Evolutionary conservation across 2,888 invertebrate species (phyloP), one percentile per base, ranked within the genome.

Genomic region (Erpobdella octoculata): DNA sequence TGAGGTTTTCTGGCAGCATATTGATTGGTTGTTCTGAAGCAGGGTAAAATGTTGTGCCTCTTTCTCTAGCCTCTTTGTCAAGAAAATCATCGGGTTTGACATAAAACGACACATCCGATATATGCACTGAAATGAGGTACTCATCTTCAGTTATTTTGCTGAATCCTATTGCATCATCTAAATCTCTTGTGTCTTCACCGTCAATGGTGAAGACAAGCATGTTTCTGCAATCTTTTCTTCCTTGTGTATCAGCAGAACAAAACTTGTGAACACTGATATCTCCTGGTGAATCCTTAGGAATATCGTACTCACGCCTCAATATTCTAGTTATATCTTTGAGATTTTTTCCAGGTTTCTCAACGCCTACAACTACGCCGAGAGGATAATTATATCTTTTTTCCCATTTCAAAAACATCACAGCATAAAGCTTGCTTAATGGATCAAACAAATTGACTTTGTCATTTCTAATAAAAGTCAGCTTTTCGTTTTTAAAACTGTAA

Each of bases 101-200:
- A 84, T 89, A 95, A 81, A 89, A 89, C 0, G 91, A 86, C 0
- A 95, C 95, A 85, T 96, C 96, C 4, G 96, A 91, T 78, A 96
- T 95, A 81, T 96, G 95, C 18, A 96, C 92, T 4, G 93, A 94
- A 12, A 84, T 79, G 15, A 62, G 62, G 31, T 33, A 33, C 12
- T n/a, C 8, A 9, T 35, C 62, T n/a, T n/a, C 3, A 33, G 5
- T 35, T 8, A 62, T n/a, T 2, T 84, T 81, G 78, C 87, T 88
- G 77, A 91, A 89, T 18, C 93, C 93, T 12, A 97, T 84, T 0
- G 95, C 95, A 85, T 97, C 96, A 81, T 97, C 96, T 79, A 97
- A 87, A 85, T 96, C 96, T 70, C 90, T 86, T 2, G 95, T 94
- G 65, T 91, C 92, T 35, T 87, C 84, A 4, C 95, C 95, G 85